These are phyloP conservation scores for Brachionus koreanus DNA, from an alignment of 1,140 invertebrate species.

Conservation along the genomic window DNA sequence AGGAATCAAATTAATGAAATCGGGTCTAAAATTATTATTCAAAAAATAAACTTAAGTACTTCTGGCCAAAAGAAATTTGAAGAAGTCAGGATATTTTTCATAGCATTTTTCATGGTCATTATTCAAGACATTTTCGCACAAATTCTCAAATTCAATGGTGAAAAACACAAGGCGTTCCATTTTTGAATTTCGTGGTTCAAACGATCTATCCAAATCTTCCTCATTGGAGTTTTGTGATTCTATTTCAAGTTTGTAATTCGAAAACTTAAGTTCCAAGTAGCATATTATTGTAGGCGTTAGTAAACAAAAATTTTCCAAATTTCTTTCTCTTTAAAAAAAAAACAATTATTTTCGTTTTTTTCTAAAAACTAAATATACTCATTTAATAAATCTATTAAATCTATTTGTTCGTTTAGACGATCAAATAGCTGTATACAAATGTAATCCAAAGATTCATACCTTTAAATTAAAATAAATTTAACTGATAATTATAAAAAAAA, in stretches of 20 bases:
- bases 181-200: conserved; percentile 4
- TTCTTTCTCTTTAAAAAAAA: not conserved
- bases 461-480: not conserved
- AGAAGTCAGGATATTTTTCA: not conserved
- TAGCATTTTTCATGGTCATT: not conserved
- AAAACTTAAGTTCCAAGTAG: conserved; percentile 4
- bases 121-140: not conserved
- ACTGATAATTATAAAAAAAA: too few species aligned
- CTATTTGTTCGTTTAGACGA: not conserved
- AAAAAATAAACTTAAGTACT: not conserved
- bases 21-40: too few species aligned
- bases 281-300: not conserved
- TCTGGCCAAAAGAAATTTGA: not conserved
- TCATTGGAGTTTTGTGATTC: conserved; percentile 6
- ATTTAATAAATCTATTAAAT: not conserved
- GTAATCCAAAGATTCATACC: conserved; percentile 16
- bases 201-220: not conserved
- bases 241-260: conserved; percentile 18
- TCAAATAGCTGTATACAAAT: not conserved
- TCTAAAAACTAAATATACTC: not conserved
- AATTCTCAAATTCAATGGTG: not conserved
- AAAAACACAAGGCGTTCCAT: not conserved
- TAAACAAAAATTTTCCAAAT: not conserved
- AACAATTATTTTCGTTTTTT: not conserved
- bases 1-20: too few species aligned